Conservation (phyloP, 2,888 invertebrate species). For the Andrena chrysosceles region DNA sequence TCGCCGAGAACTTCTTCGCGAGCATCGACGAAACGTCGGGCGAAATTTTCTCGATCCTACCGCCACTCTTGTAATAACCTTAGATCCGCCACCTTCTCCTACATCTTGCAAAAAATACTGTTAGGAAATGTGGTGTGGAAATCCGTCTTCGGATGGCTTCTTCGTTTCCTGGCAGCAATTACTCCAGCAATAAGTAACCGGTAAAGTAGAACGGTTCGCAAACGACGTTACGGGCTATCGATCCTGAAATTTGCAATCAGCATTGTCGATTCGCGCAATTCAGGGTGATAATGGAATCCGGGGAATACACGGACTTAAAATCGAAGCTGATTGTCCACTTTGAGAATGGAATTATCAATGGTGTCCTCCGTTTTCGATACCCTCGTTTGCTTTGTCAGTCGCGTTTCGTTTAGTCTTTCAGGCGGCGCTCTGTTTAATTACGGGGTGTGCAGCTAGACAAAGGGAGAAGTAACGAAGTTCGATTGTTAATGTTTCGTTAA, state of each 20-base stretch:
- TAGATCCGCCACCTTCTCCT: background rate
- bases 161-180: slow-evolving; percentile 1
- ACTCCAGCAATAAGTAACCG: slow-evolving; percentile 2
- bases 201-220: background rate
- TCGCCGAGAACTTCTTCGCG: slow-evolving; percentile 37
- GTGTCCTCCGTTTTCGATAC: background rate
- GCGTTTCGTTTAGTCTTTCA: slow-evolving; percentile 19
- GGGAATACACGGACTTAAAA: slow-evolving; percentile 28
- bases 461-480: slow-evolving; percentile 27
- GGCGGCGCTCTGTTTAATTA: slow-evolving; percentile 27
- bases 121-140: too few relatives aligned
- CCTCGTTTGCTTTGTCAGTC: slow-evolving; percentile 32
- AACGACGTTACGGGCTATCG: background rate
- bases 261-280: slow-evolving; percentile 13
- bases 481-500: slow-evolving; percentile 33
- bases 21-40: slow-evolving; percentile 30
- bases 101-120: background rate
- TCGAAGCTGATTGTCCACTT: slow-evolving; percentile 38
- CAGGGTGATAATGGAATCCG: slow-evolving; percentile 25
- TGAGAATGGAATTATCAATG: slow-evolving; percentile 18
- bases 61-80: background rate
- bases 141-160: too few relatives aligned
- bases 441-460: slow-evolving; percentile 20
- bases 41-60: slow-evolving; percentile 18
- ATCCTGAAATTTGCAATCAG: slow-evolving; percentile 30